Evolutionary conservation across 2,113 vertebrate species (phyloP).

Genomic region (Mugil cephalus): DNA sequence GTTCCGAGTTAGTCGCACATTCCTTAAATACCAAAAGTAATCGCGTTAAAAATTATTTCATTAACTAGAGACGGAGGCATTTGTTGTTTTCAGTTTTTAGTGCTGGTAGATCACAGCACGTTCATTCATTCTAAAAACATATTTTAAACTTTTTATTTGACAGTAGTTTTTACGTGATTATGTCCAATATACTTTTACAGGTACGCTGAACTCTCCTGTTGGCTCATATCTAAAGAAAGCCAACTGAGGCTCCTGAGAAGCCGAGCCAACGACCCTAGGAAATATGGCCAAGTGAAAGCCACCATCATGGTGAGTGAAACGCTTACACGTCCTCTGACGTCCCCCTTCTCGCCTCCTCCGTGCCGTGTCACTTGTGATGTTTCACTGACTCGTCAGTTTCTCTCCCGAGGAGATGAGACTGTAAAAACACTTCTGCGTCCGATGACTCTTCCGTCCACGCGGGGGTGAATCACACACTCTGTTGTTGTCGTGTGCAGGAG

Average conservation of each 20-base stretch:
- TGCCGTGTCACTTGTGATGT: constrained; percentile 11
- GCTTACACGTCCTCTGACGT: neutral
- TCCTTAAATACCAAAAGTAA: constrained; percentile 32
- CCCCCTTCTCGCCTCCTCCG: neutral
- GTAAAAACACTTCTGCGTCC: neutral
- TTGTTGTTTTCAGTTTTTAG: neutral
- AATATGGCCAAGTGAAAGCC: constrained; percentile 86
- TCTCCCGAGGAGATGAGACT: neutral
- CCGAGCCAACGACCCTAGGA: constrained; percentile 82
- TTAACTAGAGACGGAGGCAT: neutral
- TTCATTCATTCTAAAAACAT: too few relatives aligned
- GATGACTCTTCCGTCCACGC: constrained; percentile 16
- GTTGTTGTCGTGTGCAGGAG: constrained; percentile 81
- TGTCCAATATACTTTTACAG: constrained; percentile 70
- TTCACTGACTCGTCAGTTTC: neutral
- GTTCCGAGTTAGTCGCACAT: too few relatives aligned
- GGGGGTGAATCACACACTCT: constrained; percentile 9
- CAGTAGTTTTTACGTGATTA: neutral
- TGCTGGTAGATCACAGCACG: too few relatives aligned
- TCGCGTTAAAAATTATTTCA: constrained; percentile 11
- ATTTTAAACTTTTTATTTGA: too few relatives aligned
- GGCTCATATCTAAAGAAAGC: constrained; percentile 89
- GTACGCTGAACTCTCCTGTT: constrained; percentile 89
- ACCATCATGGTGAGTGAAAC: constrained; percentile 83
- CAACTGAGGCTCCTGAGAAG: constrained; percentile 88